Percentiles rank a stretch among this genome's conserved stretches.
These are phyloP conservation scores for Megaceryle alcyon DNA, from an alignment of 2,797 vertebrate species.

Conservation along the genomic window DNA sequence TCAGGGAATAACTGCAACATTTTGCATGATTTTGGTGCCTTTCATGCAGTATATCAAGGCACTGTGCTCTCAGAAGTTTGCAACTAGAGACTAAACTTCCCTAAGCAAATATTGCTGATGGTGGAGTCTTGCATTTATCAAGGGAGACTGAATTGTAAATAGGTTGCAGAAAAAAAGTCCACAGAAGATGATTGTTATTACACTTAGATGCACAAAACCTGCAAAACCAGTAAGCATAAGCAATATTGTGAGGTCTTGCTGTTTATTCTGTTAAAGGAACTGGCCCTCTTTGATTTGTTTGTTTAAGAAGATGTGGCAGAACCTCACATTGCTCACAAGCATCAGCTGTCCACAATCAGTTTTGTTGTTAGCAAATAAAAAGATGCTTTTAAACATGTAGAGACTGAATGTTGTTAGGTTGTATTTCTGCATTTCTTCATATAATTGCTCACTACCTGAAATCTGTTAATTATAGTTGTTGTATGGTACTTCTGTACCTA, in stretches of 20 bases:
- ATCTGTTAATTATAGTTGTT: not conserved
- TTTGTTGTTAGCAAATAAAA: conserved; percentile 25
- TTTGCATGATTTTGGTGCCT: conserved; percentile 51
- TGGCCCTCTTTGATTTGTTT: conserved; percentile 26
- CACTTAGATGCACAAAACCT: not conserved
- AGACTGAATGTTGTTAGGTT: not conserved
- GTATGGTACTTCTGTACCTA: not conserved
- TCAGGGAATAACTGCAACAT: conserved; percentile 33
- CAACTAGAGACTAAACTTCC: conserved; percentile 60
- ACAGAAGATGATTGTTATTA: not conserved
- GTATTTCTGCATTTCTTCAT: not conserved
- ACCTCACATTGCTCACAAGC: not conserved
- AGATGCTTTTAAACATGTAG: not conserved
- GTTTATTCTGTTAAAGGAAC: conserved; percentile 4
- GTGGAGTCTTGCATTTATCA: conserved; percentile 41
- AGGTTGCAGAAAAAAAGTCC: conserved; percentile 5
- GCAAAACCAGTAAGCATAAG: not conserved
- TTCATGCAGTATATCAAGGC: conserved; percentile 55
- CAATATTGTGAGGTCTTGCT: not conserved
- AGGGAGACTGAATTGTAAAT: conserved; percentile 60
- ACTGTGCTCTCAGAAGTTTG: conserved; percentile 51
- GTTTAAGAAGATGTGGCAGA: not conserved
- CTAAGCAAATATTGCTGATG: conserved; percentile 66
- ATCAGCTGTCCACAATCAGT: not conserved
- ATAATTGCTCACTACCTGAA: not conserved